phyloP scores from a whole-genome alignment of 2,797 vertebrate species.

The Helostoma temminkii region DNA sequence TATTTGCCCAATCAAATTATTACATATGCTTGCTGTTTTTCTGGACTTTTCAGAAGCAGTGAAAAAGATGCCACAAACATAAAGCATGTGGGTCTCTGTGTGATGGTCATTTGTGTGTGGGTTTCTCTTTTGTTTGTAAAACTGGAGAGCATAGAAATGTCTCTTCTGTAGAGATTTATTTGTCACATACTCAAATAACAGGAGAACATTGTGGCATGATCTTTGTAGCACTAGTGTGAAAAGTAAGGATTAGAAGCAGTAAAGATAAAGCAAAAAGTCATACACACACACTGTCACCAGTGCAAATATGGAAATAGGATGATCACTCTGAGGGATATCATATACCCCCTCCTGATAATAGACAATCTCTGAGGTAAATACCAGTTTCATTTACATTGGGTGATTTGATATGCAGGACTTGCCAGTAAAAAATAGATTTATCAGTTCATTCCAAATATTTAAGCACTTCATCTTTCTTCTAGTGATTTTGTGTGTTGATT shows the following conservation, averaged over 20 bases:
- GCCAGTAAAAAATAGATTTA: too few species aligned
- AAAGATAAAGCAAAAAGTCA: neutral
- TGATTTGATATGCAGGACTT: neutral
- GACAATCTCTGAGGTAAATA: neutral
- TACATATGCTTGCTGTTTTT: constrained; percentile 1
- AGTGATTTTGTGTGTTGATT: neutral
- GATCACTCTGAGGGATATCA: neutral
- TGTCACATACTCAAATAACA: too few species aligned
- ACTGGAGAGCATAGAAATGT: too few species aligned
- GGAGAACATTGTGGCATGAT: too few species aligned
- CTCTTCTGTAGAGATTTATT: too few species aligned
- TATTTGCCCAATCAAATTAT: constrained; percentile 17
- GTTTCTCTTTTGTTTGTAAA: too few species aligned
- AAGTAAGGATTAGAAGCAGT: neutral
- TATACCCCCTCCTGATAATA: neutral
- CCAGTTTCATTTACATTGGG: neutral
- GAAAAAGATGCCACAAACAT: neutral
- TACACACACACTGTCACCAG: neutral
- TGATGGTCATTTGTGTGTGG: neutral
- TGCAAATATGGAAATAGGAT: neutral
- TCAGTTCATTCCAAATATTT: neutral
- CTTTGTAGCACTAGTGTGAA: too few species aligned
- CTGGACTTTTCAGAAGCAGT: neutral
- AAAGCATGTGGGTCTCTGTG: neutral
- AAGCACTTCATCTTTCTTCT: neutral